Percentiles rank a stretch among this genome's conserved stretches.
Conservation (phyloP, 92 coral and sea anemone genomes). For the Galaxea fascicularis region DNA sequence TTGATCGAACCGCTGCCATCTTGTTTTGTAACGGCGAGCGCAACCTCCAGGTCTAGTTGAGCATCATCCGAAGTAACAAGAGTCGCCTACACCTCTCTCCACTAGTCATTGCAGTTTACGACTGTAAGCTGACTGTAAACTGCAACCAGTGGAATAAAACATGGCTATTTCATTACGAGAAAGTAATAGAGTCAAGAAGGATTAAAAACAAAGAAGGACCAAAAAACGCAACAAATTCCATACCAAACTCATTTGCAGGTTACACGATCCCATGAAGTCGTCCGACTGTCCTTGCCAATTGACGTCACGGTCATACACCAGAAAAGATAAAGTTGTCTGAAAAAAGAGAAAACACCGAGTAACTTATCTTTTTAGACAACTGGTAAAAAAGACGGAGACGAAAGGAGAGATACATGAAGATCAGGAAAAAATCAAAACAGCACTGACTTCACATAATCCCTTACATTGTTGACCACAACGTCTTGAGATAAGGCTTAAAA, state of each 20-base stretch:
- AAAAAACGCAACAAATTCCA: not conserved
- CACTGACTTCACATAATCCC: not conserved
- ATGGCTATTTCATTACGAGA: not conserved
- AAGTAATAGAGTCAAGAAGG: too few species aligned
- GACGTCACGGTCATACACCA: conserved; percentile 91
- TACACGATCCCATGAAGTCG: conserved; percentile 96
- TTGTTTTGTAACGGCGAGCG: too few species aligned
- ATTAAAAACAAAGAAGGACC: too few species aligned
- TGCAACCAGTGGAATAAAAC: too few species aligned
- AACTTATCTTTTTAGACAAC: not conserved
- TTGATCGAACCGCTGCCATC: too few species aligned
- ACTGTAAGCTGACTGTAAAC: too few species aligned
- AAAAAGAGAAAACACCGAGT: not conserved
- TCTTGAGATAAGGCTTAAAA: too few species aligned
- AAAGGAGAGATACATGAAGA: too few species aligned
- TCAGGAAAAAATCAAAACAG: not conserved
- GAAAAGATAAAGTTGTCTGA: conserved; percentile 83
- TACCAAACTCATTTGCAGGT: conserved; percentile 57
- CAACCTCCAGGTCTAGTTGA: too few species aligned
- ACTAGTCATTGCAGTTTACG: too few species aligned
- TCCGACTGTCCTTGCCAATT: conserved; percentile 96
- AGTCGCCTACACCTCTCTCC: too few species aligned
- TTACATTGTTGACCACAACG: too few species aligned
- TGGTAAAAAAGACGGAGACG: not conserved
- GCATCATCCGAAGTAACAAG: not conserved